Evolutionary conservation across 1,140 invertebrate genomes (phyloP).

Genomic region (Drosophila athabasca): DNA sequence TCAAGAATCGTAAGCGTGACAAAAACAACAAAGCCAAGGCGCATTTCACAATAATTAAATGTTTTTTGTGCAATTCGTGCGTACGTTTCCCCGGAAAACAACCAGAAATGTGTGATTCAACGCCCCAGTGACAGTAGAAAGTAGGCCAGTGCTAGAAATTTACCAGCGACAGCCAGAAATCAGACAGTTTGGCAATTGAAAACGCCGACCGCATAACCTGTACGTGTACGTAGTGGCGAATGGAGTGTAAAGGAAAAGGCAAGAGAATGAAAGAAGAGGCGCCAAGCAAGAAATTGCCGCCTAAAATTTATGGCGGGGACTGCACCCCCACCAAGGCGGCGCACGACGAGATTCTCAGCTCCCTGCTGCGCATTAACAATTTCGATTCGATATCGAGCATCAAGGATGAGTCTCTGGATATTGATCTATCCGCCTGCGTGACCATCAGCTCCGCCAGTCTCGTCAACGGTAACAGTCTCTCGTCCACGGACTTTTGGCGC

Average conservation of each 20-base stretch:
- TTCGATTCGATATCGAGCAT: constrained; percentile 82
- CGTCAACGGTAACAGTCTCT: constrained; percentile 74
- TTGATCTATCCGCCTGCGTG: constrained; percentile 80
- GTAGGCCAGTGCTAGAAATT: constrained; percentile 44
- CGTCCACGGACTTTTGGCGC: constrained; percentile 80
- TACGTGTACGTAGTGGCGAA: constrained; percentile 74
- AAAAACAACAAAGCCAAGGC: constrained; percentile 75
- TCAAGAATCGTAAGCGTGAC: constrained; percentile 75
- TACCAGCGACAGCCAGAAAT: constrained; percentile 38
- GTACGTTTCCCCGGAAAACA: constrained; percentile 39
- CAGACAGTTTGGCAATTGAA: constrained; percentile 36
- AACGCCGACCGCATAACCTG: constrained; percentile 79
- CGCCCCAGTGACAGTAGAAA: constrained; percentile 41
- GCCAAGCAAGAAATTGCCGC: constrained; percentile 83
- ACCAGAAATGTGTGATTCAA: constrained; percentile 51
- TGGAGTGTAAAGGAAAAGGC: constrained; percentile 74
- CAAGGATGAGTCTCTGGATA: constrained; percentile 81
- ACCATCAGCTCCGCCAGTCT: constrained; percentile 75
- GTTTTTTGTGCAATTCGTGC: constrained; percentile 49
- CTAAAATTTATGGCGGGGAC: constrained; percentile 72
- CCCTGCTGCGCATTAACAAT: constrained; percentile 76
- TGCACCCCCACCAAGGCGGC: constrained; percentile 71
- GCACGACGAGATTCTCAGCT: constrained; percentile 78
- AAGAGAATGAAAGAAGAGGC: constrained; percentile 81
- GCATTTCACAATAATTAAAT: constrained; percentile 81